A percentile compares a stretch with the other conserved stretches of the same genome.
Evolutionary conservation across 2,888 invertebrate genomes (phyloP).

Genomic region (Synergus laeviventris): DNA sequence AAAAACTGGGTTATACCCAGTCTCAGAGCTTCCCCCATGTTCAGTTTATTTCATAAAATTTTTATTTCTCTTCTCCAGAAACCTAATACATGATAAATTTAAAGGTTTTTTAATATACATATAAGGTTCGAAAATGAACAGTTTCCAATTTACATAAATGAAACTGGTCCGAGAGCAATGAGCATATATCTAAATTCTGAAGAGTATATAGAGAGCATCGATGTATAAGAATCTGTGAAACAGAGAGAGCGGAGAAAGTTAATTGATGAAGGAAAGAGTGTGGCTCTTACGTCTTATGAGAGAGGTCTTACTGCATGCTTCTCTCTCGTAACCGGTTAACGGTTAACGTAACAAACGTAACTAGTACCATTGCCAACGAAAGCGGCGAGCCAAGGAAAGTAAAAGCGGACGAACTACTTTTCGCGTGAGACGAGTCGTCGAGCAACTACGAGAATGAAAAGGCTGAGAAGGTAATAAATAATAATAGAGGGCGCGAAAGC

Average conservation of each 20-base stretch:
- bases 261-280: conserved; percentile 19
- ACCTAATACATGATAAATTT: no score
- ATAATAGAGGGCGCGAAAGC: conserved; percentile 23
- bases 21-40: not conserved
- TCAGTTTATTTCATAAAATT: not conserved
- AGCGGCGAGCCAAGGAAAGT: conserved; percentile 69
- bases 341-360: conserved; percentile 74
- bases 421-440: conserved; percentile 55
- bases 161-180: no score
- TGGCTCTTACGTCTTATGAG: conserved; percentile 32
- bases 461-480: no score
- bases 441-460: not conserved
- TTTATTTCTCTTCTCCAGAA: not conserved
- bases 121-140: not conserved
- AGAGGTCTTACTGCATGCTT: conserved; percentile 34
- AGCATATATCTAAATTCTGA: not conserved
- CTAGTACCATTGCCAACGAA: conserved; percentile 75
- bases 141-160: not conserved
- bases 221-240: not conserved
- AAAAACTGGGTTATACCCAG: not conserved
- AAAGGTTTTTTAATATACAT: no score
- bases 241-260: conserved; percentile 12
- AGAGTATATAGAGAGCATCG: not conserved
- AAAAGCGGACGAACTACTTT: conserved; percentile 71
- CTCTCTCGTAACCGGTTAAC: conserved; percentile 65